Evolutionary conservation across 2,797 vertebrate species (phyloP).

Genomic region (Sternarchorhynchus goeldii): DNA sequence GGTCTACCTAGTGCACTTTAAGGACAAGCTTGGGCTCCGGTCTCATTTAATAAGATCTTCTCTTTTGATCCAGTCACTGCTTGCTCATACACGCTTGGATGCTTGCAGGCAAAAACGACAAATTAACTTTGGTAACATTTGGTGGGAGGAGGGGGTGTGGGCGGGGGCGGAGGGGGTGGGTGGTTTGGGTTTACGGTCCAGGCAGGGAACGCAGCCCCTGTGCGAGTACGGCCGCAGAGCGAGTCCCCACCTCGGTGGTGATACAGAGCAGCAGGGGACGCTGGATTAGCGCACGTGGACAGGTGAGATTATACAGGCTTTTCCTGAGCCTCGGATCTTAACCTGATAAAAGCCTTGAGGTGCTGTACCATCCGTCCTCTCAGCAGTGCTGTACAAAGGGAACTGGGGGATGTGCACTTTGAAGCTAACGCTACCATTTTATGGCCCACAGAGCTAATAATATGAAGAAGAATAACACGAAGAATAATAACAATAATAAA

Average conservation of each 20-base stretch:
- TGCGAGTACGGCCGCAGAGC: too few relatives aligned
- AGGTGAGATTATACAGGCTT: slow-evolving; percentile 37
- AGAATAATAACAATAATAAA: too few relatives aligned
- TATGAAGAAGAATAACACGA: too few relatives aligned
- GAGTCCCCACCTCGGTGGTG: too few relatives aligned
- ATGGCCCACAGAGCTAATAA: background rate
- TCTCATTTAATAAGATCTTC: slow-evolving; percentile 20
- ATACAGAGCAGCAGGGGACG: too few relatives aligned
- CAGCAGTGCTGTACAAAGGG: background rate
- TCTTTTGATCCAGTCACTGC: slow-evolving; percentile 21
- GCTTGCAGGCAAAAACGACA: slow-evolving; percentile 7
- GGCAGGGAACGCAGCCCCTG: background rate
- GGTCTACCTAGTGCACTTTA: background rate
- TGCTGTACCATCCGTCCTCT: slow-evolving; percentile 22
- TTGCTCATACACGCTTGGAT: background rate
- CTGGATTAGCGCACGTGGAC: slow-evolving; percentile 1
- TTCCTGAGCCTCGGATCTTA: slow-evolving; percentile 27
- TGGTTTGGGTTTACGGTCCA: too few relatives aligned
- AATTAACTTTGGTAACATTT: slow-evolving; percentile 7
- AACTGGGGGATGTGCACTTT: slow-evolving; percentile 13
- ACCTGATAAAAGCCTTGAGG: slow-evolving; percentile 38
- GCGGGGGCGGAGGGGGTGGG: too few relatives aligned
- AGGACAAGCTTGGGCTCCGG: background rate
- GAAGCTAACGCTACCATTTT: slow-evolving; percentile 9
- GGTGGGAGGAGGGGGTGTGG: too few relatives aligned